phyloP scores from a whole-genome alignment of 2,113 vertebrate species.

The Elephantulus edwardii region DNA sequence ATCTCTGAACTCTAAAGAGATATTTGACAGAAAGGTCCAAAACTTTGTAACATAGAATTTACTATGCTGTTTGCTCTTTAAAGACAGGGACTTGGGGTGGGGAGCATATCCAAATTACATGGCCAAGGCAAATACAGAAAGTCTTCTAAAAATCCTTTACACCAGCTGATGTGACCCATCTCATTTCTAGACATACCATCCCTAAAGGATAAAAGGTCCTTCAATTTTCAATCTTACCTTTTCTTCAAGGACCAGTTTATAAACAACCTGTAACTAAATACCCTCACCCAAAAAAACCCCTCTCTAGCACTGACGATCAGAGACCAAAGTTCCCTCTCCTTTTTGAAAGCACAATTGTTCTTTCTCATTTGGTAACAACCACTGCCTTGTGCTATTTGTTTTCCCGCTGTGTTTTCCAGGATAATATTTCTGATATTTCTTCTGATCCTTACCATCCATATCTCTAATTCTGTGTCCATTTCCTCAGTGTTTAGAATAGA shows the following conservation, averaged over 20 bases:
- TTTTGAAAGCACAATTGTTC: background rate
- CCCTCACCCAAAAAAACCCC: background rate
- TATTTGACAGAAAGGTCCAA: background rate
- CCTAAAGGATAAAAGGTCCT: background rate
- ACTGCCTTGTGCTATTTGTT: background rate
- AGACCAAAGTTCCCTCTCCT: background rate
- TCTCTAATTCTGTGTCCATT: background rate
- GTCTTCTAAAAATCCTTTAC: background rate
- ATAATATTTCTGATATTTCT: slow-evolving; percentile 24
- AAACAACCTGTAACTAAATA: background rate
- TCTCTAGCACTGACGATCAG: background rate
- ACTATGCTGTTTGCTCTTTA: background rate
- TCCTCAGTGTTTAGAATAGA: slow-evolving; percentile 6
- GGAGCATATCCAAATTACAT: background rate
- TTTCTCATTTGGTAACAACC: background rate
- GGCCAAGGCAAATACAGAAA: background rate
- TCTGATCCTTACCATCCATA: background rate
- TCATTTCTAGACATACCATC: background rate
- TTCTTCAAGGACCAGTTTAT: background rate
- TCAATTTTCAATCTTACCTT: background rate
- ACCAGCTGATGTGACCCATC: background rate
- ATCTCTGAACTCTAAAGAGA: background rate
- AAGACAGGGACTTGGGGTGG: background rate
- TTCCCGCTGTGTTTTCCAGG: background rate
- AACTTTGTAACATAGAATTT: background rate